A percentile compares a stretch with the other conserved stretches of the same genome.
Evolutionary conservation across 2,113 vertebrate genomes (phyloP).

Genomic region (Mobula birostris): DNA sequence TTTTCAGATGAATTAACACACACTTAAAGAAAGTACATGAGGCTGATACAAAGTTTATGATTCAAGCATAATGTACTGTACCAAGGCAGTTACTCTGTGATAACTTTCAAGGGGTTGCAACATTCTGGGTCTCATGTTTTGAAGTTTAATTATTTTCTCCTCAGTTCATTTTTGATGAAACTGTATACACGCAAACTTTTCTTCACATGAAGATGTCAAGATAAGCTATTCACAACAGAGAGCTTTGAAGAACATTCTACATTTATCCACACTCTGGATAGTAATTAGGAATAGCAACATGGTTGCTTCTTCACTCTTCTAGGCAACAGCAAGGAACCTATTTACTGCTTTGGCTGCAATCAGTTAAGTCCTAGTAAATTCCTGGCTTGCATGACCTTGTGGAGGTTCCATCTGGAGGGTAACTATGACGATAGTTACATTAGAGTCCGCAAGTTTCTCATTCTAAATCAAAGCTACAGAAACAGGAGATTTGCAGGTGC

Average conservation of each 20-base stretch:
- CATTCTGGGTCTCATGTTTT: neutral
- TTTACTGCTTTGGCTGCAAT: neutral
- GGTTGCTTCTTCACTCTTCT: neutral
- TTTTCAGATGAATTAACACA: neutral
- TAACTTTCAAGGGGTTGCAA: neutral
- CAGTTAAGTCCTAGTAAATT: neutral
- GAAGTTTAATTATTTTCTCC: neutral
- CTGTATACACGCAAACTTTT: neutral
- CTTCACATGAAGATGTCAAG: no score
- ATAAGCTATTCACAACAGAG: neutral
- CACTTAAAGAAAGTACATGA: neutral
- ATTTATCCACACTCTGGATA: neutral
- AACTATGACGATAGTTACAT: neutral
- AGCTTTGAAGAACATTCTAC: neutral
- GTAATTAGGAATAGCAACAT: neutral
- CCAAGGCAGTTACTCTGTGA: neutral
- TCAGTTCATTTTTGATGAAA: neutral
- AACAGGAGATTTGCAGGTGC: no score
- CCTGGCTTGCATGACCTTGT: neutral
- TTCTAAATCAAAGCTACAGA: neutral
- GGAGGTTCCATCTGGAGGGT: neutral
- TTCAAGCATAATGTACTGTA: neutral
- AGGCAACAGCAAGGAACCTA: neutral
- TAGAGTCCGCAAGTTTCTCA: neutral
- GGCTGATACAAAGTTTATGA: neutral